These are phyloP conservation scores for Leptopterna dolabrata DNA, from an alignment of 2,888 invertebrate genomes.

Conservation along the genomic window DNA sequence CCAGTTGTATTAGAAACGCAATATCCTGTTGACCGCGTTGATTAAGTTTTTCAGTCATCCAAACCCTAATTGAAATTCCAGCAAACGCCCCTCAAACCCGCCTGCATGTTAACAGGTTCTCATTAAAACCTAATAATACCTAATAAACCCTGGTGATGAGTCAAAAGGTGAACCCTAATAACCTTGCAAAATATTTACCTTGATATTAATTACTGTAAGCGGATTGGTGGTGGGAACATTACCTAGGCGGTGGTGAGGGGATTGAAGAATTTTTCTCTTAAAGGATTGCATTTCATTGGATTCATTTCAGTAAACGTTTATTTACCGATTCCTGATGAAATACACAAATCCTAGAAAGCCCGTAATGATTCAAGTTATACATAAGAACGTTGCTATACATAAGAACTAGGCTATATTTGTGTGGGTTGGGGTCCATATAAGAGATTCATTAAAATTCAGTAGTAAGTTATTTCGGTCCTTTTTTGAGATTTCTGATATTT, in stretches of 20 bases:
- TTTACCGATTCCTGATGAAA: too few species aligned
- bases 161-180: neutral
- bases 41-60: neutral
- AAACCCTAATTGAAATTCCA: neutral
- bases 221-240: neutral
- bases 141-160: neutral
- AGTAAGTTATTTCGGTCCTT: too few species aligned
- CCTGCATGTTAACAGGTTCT: neutral
- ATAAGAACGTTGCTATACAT: too few species aligned
- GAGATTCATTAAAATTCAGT: too few species aligned
- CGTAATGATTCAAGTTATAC: too few species aligned
- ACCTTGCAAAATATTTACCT: slow-evolving; percentile 7
- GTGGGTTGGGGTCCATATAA: too few species aligned
- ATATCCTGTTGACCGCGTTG: neutral
- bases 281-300: too few species aligned
- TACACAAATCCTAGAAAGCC: too few species aligned
- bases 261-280: neutral
- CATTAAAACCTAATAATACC: slow-evolving; percentile 18
- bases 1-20: neutral
- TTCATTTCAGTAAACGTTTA: too few species aligned
- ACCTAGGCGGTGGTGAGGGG: neutral
- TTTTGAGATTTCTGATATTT: too few species aligned
- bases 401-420: too few species aligned
- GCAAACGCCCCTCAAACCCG: neutral
- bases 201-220: neutral